Base-by-base conservation (phyloP, 1,140 invertebrate species). In the Papilio polyxenes region DNA sequence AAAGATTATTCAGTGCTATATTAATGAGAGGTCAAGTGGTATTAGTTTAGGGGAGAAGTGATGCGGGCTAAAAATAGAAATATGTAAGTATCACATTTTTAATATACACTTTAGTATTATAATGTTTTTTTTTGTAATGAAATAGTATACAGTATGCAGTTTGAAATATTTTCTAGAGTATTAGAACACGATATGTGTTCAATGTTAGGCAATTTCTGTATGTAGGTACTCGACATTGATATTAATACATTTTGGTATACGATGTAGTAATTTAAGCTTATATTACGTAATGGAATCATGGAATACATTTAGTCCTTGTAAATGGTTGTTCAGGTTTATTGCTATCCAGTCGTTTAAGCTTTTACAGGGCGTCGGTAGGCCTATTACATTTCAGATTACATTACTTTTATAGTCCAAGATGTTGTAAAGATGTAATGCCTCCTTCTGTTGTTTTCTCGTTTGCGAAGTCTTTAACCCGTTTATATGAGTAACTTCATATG, bases 261-360 rank as follows among this genome's bases (percentile, higher is more conserved):
- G 62, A 65, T 31, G 20, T 65, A 65, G 20, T 65, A 23, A 65
- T 65, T 31, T 65, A 20, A 62, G 20, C 17, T 62, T 23, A 8
- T 62, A 62, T 62, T n/a, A 65, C 62, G 62, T 31, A 31, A 31
- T 65, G 62, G 13, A 65, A 65, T 65, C 62, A 65, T 37, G 62
- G 20, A 13, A 65, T 31, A 65, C 62, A 65, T 65, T 65, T 31
- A 65, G 62, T 31, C 74, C 44, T 31, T 31, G 75, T 79, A 62
- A 82, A 65, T 31, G 62, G 62, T 48, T 31, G 82, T 77, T 56
- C 49, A 72, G 51, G 31, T 81, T 85, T 83, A 83, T 74, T 77
- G 49, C 82, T 77, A 81, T 80, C 59, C 82, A 83, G 37, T 51
- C 82, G 77, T 85, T 85, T 85, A 83, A 83, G 82, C 82, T 81